Conservation (phyloP, 1,140 invertebrate species). For the Saccostrea cuccullata region DNA sequence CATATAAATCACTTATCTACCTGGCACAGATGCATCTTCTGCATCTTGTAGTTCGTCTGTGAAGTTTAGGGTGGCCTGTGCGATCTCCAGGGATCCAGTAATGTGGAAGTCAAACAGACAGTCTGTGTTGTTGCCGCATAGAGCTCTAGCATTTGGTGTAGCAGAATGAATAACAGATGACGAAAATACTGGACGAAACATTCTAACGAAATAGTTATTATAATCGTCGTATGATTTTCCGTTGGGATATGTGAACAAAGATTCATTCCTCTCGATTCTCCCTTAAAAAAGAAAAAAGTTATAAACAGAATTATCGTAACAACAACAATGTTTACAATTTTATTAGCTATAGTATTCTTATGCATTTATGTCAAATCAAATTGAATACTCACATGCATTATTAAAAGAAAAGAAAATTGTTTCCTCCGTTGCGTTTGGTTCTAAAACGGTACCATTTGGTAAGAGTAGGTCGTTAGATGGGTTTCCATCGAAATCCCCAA, state of each 20-base stretch:
- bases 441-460: neutral
- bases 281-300: neutral
- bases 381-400: neutral
- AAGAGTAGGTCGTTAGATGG: neutral
- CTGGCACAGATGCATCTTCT: slow-evolving; percentile 29
- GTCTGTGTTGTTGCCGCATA: neutral
- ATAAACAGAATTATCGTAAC: no score
- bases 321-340: no score
- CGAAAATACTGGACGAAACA: neutral
- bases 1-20: slow-evolving; percentile 18
- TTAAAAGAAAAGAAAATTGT: neutral
- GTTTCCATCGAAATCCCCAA: neutral
- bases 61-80: neutral
- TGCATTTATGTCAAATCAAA: neutral
- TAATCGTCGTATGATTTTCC: neutral
- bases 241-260: neutral
- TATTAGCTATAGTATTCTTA: neutral
- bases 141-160: neutral
- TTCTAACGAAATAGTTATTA: neutral
- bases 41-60: neutral
- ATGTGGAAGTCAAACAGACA: neutral
- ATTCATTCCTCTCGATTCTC: neutral
- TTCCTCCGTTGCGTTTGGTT: neutral
- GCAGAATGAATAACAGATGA: neutral
- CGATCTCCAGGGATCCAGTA: neutral